Base-by-base conservation (phyloP, 92 coral and sea anemone genomes). In the Phenganax subtilis region DNA sequence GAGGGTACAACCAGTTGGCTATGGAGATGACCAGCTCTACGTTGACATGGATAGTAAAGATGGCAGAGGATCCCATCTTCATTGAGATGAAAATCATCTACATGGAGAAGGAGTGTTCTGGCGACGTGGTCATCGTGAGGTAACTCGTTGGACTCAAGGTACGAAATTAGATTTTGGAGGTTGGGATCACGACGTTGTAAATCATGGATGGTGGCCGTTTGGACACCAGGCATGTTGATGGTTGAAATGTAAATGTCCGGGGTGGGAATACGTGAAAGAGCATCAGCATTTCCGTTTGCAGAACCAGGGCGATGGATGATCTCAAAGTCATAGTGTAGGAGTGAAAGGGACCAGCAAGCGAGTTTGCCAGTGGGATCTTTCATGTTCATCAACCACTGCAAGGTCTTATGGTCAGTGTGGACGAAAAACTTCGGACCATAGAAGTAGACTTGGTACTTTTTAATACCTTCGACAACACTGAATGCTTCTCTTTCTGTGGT, bases 151-250 rank as follows among this genome's bases (percentile, higher is more conserved):
- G 60, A 65, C 63, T 88, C 88, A 8, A 88, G 66, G 56, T 80
- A 88, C 0, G 27, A 51, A 51, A 88, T 85, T 0, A 88, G 64
- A 8, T 52, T 53, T 0, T 30, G 14, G 44, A 75, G 30, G 0
- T 65, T 55, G 3, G 75, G 86, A 29, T 88, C 90, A 2, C 85
- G 85, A 10, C 86, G 73, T 16, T 85, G 90, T 3, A 53, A 59
- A 2, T 81, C 83, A 9, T 54, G 11, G 9, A 88, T 70, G 2
- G 52, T 64, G 2, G 57, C 69, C 2, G 79, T 25, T 53, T 60
- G 84, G 14, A 27, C 20, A 16, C 75, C 84, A 6, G 84, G 52
- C 6, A 0, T 20, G 75, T 80, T 27, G 14, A 80, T 63, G 58
- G 44, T 15, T 0, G 75, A 25, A 9, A 80, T 30, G 28, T 80